A percentile compares a stretch with the other conserved stretches of the same genome.
phyloP scores from a whole-genome alignment of 2,113 vertebrate species.

The Tenrec ecaudatus region DNA sequence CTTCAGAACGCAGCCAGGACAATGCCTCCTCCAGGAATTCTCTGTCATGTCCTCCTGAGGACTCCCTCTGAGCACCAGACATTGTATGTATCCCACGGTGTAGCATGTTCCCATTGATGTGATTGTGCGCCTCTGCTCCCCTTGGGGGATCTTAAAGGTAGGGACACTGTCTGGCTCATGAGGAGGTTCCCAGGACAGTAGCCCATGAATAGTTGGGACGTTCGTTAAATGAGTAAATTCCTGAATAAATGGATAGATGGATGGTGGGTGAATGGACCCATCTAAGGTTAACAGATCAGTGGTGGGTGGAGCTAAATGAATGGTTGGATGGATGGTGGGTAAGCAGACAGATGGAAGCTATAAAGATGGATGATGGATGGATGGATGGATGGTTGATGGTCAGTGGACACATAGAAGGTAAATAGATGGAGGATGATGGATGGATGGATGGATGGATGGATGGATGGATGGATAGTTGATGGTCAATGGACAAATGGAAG shows the following conservation, averaged over 20 bases:
- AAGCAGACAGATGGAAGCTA: no score
- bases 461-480: background rate
- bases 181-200: background rate
- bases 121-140: background rate
- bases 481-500: background rate
- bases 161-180: background rate
- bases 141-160: background rate
- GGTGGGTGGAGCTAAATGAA: no score
- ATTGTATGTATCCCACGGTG: accelerated
- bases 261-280: no score
- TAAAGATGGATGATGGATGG: no score
- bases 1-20: background rate
- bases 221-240: background rate
- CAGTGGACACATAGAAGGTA: background rate
- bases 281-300: no score
- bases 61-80: background rate
- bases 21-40: background rate
- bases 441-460: background rate
- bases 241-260: background rate
- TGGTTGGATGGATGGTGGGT: no score
- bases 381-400: no score
- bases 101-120: background rate
- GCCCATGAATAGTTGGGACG: background rate
- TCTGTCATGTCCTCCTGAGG: background rate
- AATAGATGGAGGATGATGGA: no score